Evolutionary conservation across 1,140 invertebrate genomes (phyloP).

Genomic region (Formica selysi): DNA sequence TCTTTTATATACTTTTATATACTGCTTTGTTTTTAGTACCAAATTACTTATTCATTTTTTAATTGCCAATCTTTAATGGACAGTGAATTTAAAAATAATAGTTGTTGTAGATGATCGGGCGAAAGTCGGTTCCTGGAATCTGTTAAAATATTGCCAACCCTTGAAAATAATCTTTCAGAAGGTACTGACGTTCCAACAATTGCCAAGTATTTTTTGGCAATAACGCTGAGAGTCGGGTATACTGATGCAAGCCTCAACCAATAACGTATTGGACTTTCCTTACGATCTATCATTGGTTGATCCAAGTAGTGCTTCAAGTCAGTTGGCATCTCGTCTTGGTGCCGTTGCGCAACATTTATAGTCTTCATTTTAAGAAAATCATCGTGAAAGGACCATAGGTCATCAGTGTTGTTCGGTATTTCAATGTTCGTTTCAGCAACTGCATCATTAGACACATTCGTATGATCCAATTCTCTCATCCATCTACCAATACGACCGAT

Average conservation of each 20-base stretch:
- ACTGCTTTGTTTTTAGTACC: too few relatives aligned
- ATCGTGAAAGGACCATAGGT: slow-evolving; percentile 7
- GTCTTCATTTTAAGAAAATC: neutral
- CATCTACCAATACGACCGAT: neutral
- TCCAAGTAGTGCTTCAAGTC: neutral
- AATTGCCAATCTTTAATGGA: slow-evolving; percentile 8
- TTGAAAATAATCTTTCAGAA: slow-evolving; percentile 15
- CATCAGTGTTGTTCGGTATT: neutral
- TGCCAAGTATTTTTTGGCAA: neutral
- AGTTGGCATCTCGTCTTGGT: neutral
- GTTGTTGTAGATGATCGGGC: neutral
- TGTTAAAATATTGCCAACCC: slow-evolving; percentile 3
- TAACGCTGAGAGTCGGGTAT: neutral
- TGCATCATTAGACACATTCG: neutral
- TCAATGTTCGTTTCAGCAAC: neutral
- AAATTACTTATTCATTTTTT: neutral
- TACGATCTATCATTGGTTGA: neutral
- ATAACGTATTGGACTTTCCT: neutral
- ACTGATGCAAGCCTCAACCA: neutral
- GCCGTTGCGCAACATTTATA: neutral
- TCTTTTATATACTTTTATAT: too few relatives aligned
- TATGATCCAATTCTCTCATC: slow-evolving; percentile 2
- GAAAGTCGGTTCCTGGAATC: slow-evolving; percentile 6
- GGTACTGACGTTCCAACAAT: neutral
- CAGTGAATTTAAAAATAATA: neutral